These are phyloP conservation scores for Gadopsis marmoratus DNA, from an alignment of 2,797 vertebrate species.

Conservation along the genomic window DNA sequence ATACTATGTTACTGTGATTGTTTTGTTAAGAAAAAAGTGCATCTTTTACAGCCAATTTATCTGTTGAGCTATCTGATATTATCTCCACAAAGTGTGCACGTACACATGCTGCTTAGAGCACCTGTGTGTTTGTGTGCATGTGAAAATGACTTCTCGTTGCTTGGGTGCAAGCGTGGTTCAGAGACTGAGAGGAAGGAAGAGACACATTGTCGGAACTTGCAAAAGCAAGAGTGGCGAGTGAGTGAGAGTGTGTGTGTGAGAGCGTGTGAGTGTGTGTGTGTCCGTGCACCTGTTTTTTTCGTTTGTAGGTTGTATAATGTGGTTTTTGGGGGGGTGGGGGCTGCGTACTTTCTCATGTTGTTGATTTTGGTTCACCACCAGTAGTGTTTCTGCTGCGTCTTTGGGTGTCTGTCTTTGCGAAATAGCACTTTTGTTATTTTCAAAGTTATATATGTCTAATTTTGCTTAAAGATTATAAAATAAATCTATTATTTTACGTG, in stretches of 20 bases:
- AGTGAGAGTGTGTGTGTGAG: slow-evolving; percentile 6
- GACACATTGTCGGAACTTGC: slow-evolving; percentile 59
- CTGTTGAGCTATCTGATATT: slow-evolving; percentile 83
- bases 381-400: slow-evolving; percentile 86
- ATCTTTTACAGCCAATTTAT: slow-evolving; percentile 87
- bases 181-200: slow-evolving; percentile 62
- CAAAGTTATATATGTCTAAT: slow-evolving; percentile 88
- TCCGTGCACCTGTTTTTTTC: slow-evolving; percentile 64
- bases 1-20: slow-evolving; percentile 88
- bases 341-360: slow-evolving; percentile 77
- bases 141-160: slow-evolving; percentile 67
- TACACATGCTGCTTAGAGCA: slow-evolving; percentile 80
- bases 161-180: slow-evolving; percentile 39
- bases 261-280: slow-evolving; percentile 49
- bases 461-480: slow-evolving; percentile 90
- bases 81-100: slow-evolving; percentile 83
- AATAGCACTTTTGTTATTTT: slow-evolving; percentile 89
- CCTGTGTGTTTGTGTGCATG: slow-evolving; percentile 77
- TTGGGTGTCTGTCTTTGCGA: slow-evolving; percentile 87
- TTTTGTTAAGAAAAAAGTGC: slow-evolving; percentile 87
- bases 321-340: slow-evolving; percentile 40
- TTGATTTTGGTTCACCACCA: slow-evolving; percentile 82
- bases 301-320: slow-evolving; percentile 75
- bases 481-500: slow-evolving; percentile 90
- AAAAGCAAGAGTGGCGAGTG: slow-evolving; percentile 50